Percentiles rank a stretch among this genome's conserved stretches.
phyloP scores from a whole-genome alignment of 2,797 vertebrate species.

The Lutjanus campechanus region DNA sequence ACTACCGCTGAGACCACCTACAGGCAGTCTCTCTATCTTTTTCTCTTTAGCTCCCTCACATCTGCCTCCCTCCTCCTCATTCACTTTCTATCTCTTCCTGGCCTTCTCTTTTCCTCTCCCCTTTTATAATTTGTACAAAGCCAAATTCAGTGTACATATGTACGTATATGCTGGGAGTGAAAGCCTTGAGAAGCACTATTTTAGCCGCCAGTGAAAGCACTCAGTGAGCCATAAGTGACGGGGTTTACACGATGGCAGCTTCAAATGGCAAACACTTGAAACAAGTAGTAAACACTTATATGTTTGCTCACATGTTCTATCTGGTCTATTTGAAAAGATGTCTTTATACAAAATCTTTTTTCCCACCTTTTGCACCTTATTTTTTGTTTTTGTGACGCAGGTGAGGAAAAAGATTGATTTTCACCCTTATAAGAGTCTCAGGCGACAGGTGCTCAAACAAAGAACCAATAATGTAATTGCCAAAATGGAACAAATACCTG shows the following conservation, averaged over 20 bases:
- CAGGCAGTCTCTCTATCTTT: constrained; percentile 2
- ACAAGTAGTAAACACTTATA: constrained; percentile 9
- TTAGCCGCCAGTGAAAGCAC: background rate
- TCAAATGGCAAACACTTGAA: constrained; percentile 32
- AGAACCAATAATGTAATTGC: constrained; percentile 18
- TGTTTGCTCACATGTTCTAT: background rate
- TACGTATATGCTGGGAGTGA: constrained; percentile 3
- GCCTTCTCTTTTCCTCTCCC: constrained; percentile 3
- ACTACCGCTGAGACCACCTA: constrained; percentile 41
- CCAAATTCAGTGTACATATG: background rate
- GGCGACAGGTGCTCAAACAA: constrained; percentile 10
- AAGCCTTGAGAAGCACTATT: background rate
- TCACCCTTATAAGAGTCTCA: background rate
- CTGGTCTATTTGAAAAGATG: background rate
- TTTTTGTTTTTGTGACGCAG: background rate
- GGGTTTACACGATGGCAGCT: constrained; percentile 5
- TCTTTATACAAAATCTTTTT: background rate
- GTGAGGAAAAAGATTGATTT: background rate
- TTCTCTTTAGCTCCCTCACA: constrained; percentile 1
- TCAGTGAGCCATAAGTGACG: constrained; percentile 24
- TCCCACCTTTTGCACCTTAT: background rate
- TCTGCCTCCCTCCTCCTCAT: background rate
- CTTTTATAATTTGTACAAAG: background rate
- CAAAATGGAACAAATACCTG: constrained; percentile 33
- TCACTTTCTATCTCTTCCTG: background rate